A percentile compares a stretch with the other conserved stretches of the same genome.
These are phyloP conservation scores for Octodonta nipae DNA, from an alignment of 2,888 invertebrate genomes.

Conservation along the genomic window DNA sequence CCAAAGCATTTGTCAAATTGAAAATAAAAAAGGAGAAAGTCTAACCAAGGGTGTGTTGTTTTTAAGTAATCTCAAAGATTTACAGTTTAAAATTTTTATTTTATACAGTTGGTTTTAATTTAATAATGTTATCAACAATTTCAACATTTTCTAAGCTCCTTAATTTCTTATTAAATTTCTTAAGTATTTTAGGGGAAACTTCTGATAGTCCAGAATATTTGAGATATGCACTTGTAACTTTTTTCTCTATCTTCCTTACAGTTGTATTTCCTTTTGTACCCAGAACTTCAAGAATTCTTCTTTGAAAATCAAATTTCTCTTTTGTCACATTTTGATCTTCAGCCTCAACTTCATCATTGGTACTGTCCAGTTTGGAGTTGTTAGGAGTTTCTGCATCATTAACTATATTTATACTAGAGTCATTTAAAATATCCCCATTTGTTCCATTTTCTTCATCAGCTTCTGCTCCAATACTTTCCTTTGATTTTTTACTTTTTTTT, in stretches of 20 bases:
- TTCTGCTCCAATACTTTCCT: no score
- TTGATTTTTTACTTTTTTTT: no score
- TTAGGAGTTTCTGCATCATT: neutral
- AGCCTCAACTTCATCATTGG: no score
- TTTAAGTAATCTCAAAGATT: no score
- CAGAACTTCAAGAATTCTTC: conserved; percentile 22
- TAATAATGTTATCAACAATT: conserved; percentile 44
- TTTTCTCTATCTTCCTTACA: conserved; percentile 61
- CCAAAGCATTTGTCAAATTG: no score
- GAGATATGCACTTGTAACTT: conserved; percentile 53
- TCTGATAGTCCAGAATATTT: conserved; percentile 35
- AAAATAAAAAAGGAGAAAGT: no score
- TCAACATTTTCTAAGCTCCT: conserved; percentile 51
- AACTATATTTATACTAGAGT: neutral
- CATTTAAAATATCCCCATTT: neutral
- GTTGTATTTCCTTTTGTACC: conserved; percentile 49
- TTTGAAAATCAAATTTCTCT: conserved; percentile 19
- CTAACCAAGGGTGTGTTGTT: no score
- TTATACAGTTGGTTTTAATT: no score
- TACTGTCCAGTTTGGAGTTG: neutral
- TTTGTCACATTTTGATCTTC: no score
- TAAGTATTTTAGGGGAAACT: conserved; percentile 48
- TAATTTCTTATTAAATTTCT: conserved; percentile 59
- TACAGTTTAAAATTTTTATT: no score
- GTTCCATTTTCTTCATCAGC: neutral